Base-by-base conservation (phyloP, 2,113 vertebrate species). In the Chaenogobius annularis region DNA sequence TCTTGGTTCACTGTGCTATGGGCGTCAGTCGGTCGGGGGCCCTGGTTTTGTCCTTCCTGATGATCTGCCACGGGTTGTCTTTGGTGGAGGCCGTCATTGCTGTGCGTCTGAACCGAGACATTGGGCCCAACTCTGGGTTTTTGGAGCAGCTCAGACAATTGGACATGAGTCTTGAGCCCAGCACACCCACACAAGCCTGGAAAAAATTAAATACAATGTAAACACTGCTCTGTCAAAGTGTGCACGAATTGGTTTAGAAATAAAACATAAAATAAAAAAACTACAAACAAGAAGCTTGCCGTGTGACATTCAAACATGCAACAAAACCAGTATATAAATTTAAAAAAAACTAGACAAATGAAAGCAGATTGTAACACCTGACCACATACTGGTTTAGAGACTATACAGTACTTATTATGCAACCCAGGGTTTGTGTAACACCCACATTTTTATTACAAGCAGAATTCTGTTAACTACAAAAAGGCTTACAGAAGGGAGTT, bases 1-100 rank as follows among this genome's bases (percentile, higher is more conserved):
- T 95, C 65, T 93, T 96, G 3, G 92, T 95, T 9, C 95, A 95
- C 62, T 96, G 95, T 62, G 94, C 94, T 71, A 94, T 95, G 94
- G 94, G 95, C 46, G 79, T 96, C 58, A 96, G 95, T 73, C 93
- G 94, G 66, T 94, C 95, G 0, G 94, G 93, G 1, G 91, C 92
- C 0, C 77, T 96, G 61, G 94, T 95, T 74, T 88, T 96, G 75
- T 93, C 94, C 3, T 96, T 93, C 80, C 85, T 96, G 80, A 94
- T 96, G 94, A 93, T 95, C 83, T 90, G 55, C 31, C 91, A 94
- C 77, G 85, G 92, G 62, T 85, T 94, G 92, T 90, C 91, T 0
- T 90, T 96, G 0, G 90, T 90, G 40, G 93, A 95, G 14, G 93
- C 94, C 84, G 91, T 97, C 79, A 89, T 91, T 77, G 79, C 81